Conservation (phyloP, 1,140 invertebrate genomes). For the Linepithema humile region DNA sequence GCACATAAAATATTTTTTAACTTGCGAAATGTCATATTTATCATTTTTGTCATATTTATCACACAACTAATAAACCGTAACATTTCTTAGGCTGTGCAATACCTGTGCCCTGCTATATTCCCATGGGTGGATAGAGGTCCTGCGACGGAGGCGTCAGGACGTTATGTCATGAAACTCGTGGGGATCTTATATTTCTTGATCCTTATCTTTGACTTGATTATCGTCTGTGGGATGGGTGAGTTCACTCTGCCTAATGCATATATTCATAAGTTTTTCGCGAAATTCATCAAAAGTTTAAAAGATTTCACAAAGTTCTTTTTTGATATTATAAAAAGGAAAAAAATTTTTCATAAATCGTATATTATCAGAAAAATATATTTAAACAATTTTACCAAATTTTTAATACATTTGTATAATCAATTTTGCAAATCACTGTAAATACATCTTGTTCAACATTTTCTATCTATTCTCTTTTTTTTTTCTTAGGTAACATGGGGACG, state of each 20-base stretch:
- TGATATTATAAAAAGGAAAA: background rate
- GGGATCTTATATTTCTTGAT: constrained; percentile 93
- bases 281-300: background rate
- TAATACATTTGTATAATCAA: background rate
- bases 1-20: background rate
- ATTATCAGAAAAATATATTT: background rate
- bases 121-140: constrained; percentile 95
- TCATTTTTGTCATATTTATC: no score
- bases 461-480: background rate
- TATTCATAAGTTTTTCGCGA: background rate
- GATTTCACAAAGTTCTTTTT: background rate
- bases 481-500: constrained; percentile 86
- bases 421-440: constrained; percentile 5
- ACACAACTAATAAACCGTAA: constrained; percentile 12
- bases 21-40: no score
- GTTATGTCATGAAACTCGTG: constrained; percentile 94
- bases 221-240: constrained; percentile 90
- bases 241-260: background rate
- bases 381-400: background rate
- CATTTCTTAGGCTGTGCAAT: constrained; percentile 88
- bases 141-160: constrained; percentile 92
- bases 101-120: constrained; percentile 93
- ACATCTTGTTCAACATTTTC: background rate
- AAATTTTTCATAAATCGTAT: background rate
- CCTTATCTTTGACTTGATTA: constrained; percentile 92